Evolutionary conservation across 2,888 invertebrate species (phyloP), one percentile per base, ranked within the genome.

Genomic region (Hyposoter didymator): DNA sequence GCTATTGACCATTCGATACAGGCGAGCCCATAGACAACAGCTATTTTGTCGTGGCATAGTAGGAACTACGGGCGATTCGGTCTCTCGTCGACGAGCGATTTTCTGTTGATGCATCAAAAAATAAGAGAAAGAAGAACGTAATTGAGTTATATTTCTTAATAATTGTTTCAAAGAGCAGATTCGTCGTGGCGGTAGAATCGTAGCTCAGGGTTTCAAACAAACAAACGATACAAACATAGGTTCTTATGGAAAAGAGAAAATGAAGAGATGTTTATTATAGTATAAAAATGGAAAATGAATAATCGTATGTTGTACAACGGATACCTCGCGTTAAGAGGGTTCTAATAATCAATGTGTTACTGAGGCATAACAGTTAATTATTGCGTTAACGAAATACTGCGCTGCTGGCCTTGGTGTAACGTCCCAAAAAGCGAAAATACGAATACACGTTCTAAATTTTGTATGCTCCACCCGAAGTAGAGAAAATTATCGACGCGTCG

Each of bases 191-290:
- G 87, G 89, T 92, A 90, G 91, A 91, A 91, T 92, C 87, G 88
- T 92, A 92, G 90, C 91, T 92, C 92, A 92, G 92, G 92, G 91
- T 93, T 91, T 87, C 90, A 90, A 88, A 89, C 78, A 89, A 90
- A 90, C 75, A 84, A 84, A 89, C 81, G 88, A 89, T 88, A 74
- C 86, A 87, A 86, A 90, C 73, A 86, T 90, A 90, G 88, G 89
- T 87, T 89, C 86, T 75, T 89, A 89, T 82, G 89, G 87, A 89
- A 80, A 89, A 43, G 72, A 74, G 28, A 74, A 76, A 49, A 66
- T 45, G 49, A 72, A 81, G 75, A 85, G 67, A 84, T 79, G 85
- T 87, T 81, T 85, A 85, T 81, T 70, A 82, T 85, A 79, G 83
- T 43, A 59, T 59, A 72, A 62, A 72, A 32, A 62, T 35, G n/a